A percentile compares a stretch with the other conserved stretches of the same genome.
These are phyloP conservation scores for Pristiophorus japonicus DNA, from an alignment of 2,113 vertebrate species.

Conservation along the genomic window DNA sequence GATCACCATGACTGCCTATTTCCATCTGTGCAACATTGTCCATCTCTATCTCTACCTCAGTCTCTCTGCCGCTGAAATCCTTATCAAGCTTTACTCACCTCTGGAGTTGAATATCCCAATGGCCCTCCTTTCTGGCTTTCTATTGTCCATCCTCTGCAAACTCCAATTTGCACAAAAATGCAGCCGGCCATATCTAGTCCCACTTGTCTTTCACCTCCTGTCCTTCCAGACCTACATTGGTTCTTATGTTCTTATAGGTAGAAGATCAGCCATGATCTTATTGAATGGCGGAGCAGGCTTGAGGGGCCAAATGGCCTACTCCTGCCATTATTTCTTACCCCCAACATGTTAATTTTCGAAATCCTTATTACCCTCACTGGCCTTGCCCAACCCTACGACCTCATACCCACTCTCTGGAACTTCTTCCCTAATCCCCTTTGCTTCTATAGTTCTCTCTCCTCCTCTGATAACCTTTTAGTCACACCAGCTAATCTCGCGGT, in stretches of 20 bases:
- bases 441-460: background rate
- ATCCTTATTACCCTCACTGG: background rate
- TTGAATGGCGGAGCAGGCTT: no score
- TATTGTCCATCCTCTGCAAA: background rate
- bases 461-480: background rate
- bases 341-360: background rate
- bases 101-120: background rate
- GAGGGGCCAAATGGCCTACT: no score
- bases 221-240: background rate
- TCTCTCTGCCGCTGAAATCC: background rate
- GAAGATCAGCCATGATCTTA: no score
- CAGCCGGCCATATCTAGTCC: background rate
- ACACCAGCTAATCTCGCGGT: background rate
- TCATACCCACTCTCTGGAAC: background rate
- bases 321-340: no score
- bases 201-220: background rate
- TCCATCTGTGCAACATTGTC: background rate
- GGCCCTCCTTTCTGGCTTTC: background rate
- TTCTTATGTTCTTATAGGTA: no score
- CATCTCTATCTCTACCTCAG: background rate
- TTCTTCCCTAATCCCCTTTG: background rate
- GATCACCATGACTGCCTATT: background rate
- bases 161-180: background rate
- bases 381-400: background rate
- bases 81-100: background rate